phyloP scores from a whole-genome alignment of 2,888 invertebrate genomes.

The Coelinius sp. region DNA sequence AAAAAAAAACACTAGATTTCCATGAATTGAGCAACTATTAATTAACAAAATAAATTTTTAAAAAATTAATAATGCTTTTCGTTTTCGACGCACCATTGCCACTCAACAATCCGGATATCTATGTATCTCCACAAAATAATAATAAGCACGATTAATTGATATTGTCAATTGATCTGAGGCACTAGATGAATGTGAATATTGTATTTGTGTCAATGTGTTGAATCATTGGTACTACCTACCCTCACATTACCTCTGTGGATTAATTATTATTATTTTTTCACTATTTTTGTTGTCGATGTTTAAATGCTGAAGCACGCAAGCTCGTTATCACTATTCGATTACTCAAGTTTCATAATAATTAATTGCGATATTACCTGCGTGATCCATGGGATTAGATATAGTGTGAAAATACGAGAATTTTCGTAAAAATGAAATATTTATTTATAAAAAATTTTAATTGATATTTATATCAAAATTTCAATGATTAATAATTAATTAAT shows the following conservation, averaged over 20 bases:
- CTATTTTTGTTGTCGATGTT: not conserved
- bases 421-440: too few relatives aligned
- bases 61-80: slow-evolving; percentile 6
- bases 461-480: not conserved
- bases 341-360: slow-evolving; percentile 3
- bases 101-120: not conserved
- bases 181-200: slow-evolving; percentile 11
- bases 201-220: not conserved
- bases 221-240: not conserved
- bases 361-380: not conserved
- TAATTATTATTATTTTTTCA: not conserved
- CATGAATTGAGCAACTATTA: not conserved
- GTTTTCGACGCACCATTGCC: slow-evolving; percentile 12
- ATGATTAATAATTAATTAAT: too few relatives aligned
- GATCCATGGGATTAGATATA: not conserved
- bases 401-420: too few relatives aligned
- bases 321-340: slow-evolving; percentile 18
- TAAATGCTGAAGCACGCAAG: slow-evolving; percentile 17
- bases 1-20: not conserved
- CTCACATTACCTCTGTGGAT: not conserved
- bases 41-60: not conserved
- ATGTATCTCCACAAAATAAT: not conserved
- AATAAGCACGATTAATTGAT: not conserved
- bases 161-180: not conserved
- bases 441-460: not conserved